Evolutionary conservation across 2,113 vertebrate species (phyloP).

Genomic region (Seriola quinqueradiata): DNA sequence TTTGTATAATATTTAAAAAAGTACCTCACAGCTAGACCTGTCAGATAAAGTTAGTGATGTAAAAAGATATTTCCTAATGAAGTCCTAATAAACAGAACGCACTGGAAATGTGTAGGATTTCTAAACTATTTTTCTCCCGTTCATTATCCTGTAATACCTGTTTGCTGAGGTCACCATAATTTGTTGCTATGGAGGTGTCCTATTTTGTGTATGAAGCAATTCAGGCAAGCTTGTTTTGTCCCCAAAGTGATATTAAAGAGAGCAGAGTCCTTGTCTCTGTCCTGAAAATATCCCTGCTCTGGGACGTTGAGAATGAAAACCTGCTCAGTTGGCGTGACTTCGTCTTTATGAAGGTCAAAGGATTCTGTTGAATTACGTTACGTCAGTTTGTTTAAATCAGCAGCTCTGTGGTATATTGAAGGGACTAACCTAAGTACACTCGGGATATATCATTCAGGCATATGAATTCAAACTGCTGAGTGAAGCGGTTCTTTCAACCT

Average conservation of each 20-base stretch:
- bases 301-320: conserved; percentile 20
- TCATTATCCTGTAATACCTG: background rate
- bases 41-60: background rate
- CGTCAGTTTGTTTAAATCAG: conserved; percentile 68
- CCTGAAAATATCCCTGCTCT: conserved; percentile 3
- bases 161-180: background rate
- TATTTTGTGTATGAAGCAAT: background rate
- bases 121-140: too few relatives aligned
- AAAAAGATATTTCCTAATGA: background rate
- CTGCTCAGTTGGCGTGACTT: conserved; percentile 50
- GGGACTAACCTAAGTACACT: conserved; percentile 53
- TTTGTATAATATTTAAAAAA: background rate
- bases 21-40: background rate
- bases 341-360: conserved; percentile 53
- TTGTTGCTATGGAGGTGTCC: background rate
- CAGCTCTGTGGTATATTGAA: conserved; percentile 53
- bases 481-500: conserved; percentile 62
- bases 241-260: background rate
- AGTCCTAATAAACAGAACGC: background rate
- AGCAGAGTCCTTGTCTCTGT: conserved; percentile 11
- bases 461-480: conserved; percentile 68
- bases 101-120: background rate
- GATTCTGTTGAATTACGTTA: conserved; percentile 53
- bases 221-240: background rate
- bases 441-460: conserved; percentile 50